These are phyloP conservation scores for Coracias cyanogaster DNA, from an alignment of 2,797 vertebrate species.

Conservation along the genomic window DNA sequence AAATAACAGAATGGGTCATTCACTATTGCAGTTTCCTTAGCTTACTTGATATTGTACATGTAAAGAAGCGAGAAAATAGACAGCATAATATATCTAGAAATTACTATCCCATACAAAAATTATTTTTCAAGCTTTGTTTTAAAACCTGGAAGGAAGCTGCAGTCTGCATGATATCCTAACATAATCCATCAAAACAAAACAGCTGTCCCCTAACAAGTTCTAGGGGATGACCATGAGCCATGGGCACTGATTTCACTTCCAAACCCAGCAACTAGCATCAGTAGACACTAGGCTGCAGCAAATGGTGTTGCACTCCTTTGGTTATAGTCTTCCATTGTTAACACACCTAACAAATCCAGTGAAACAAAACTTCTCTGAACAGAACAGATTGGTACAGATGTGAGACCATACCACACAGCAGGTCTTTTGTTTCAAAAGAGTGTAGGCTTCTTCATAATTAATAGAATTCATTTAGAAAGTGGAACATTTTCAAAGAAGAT, in stretches of 20 bases:
- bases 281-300: not conserved
- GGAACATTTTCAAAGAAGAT: not conserved
- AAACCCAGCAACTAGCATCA: not conserved
- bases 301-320: not conserved
- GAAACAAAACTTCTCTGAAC: not conserved
- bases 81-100: conserved; percentile 3
- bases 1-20: conserved; percentile 41
- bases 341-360: not conserved
- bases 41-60: conserved; percentile 9
- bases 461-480: not conserved
- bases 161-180: not conserved
- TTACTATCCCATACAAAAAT: conserved; percentile 14
- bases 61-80: conserved; percentile 26
- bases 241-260: not conserved
- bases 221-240: not conserved
- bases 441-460: conserved; percentile 17
- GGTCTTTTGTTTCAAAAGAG: not conserved
- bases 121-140: not conserved
- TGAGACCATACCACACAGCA: not conserved
- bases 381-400: not conserved
- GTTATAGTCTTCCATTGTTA: not conserved
- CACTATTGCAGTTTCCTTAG: conserved; percentile 33
- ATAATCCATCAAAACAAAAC: not conserved
- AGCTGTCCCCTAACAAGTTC: not conserved
- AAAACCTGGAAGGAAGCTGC: not conserved